phyloP scores from a whole-genome alignment of 2,113 vertebrate genomes.

The Ursus arctos region DNA sequence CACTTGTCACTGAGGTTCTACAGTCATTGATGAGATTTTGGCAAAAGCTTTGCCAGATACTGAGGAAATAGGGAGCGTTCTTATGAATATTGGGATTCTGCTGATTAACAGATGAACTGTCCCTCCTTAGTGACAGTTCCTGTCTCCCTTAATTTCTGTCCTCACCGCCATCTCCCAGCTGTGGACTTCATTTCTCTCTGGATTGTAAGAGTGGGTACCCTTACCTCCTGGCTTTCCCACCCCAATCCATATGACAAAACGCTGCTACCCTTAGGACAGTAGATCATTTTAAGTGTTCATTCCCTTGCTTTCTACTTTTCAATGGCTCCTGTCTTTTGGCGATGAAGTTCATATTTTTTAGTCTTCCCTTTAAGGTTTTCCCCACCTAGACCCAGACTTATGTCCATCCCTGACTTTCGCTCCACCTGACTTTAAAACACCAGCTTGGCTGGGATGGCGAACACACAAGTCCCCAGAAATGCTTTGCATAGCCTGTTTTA shows the following conservation, averaged over 20 bases:
- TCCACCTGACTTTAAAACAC: not conserved
- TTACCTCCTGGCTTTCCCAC: not conserved
- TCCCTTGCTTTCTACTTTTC: not conserved
- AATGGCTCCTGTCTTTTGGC: not conserved
- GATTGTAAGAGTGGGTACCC: not conserved
- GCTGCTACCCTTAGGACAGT: not conserved
- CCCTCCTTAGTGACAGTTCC: not conserved
- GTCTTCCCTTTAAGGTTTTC: not conserved
- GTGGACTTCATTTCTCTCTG: not conserved
- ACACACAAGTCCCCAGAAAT: not conserved
- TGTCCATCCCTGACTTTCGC: not conserved
- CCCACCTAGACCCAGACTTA: not conserved
- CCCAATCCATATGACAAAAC: not conserved
- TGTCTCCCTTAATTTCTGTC: not conserved
- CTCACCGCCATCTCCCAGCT: not conserved
- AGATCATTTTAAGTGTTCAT: not conserved
- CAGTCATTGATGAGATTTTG: slow-evolving; percentile 5
- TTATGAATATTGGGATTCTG: not conserved
- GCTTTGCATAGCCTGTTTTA: not conserved
- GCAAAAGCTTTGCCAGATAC: not conserved
- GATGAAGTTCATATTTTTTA: not conserved
- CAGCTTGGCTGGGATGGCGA: not conserved
- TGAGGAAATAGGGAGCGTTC: not conserved
- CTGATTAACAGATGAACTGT: not conserved
- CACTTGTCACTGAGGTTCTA: not conserved